Percentiles rank a stretch among this genome's conserved stretches.
phyloP scores from a whole-genome alignment of 2,888 invertebrate genomes.

The Clusia tigrina region DNA sequence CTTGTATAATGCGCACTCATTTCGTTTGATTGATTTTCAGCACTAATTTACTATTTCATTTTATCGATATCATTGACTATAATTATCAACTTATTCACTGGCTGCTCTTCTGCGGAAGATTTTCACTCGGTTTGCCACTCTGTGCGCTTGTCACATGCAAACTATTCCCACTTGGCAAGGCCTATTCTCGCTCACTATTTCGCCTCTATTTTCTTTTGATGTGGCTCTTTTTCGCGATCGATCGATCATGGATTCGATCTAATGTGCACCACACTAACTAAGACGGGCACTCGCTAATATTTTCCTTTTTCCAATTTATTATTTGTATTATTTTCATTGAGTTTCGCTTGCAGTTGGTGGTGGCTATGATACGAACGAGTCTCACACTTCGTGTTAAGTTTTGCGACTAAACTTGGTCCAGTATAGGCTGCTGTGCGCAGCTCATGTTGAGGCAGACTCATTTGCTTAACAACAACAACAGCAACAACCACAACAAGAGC shows the following conservation, averaged over 20 bases:
- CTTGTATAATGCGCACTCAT: too few relatives aligned
- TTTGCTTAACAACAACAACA: conserved; percentile 35
- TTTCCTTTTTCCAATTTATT: neutral
- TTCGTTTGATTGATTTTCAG: conserved; percentile 13
- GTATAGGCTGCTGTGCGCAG: conserved; percentile 6
- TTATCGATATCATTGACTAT: neutral
- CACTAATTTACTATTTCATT: neutral
- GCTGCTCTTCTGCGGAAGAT: too few relatives aligned
- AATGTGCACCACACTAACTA: neutral
- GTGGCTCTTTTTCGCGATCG: neutral
- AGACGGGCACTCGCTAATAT: neutral
- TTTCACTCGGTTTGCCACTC: conserved; percentile 7
- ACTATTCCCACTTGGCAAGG: conserved; percentile 11
- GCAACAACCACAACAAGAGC: conserved; percentile 2
- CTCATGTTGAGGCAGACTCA: conserved; percentile 29
- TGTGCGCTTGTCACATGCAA: conserved; percentile 12
- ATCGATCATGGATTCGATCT: conserved; percentile 17
- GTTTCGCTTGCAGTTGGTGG: neutral
- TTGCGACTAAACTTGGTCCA: conserved; percentile 37
- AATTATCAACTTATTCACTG: neutral
- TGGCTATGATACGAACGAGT: conserved; percentile 17
- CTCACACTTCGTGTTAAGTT: conserved; percentile 35
- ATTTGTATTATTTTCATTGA: neutral
- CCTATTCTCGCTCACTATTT: neutral
- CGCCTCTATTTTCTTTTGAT: too few relatives aligned